A percentile compares a stretch with the other conserved stretches of the same genome.
Evolutionary conservation across 2,888 invertebrate species (phyloP).

Genomic region (Mesorhabditis sp.): DNA sequence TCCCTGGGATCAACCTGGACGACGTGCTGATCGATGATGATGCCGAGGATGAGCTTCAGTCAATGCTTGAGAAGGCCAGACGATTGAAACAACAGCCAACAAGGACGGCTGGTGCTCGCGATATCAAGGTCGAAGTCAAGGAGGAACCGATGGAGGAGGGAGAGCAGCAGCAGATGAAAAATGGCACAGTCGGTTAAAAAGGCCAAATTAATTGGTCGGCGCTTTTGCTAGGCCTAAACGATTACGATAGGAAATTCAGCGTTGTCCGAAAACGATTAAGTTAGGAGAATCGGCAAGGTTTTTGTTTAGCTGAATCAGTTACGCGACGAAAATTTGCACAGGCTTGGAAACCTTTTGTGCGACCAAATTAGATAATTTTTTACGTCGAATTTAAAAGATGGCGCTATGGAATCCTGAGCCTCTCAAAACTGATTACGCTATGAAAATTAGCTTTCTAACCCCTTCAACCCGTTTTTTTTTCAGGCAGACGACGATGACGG

Average conservation of each 20-base stretch:
- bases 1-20: constrained; percentile 34
- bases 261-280: too few relatives aligned
- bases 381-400: too few relatives aligned
- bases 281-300: too few relatives aligned
- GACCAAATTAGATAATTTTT: too few relatives aligned
- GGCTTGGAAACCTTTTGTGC: too few relatives aligned
- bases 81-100: constrained; percentile 28
- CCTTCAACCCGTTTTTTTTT: too few relatives aligned
- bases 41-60: constrained; percentile 49
- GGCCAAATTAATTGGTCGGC: background rate
- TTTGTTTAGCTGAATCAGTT: too few relatives aligned
- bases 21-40: constrained; percentile 55
- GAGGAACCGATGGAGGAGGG: constrained; percentile 23
- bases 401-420: too few relatives aligned
- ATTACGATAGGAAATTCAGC: too few relatives aligned
- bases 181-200: background rate
- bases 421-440: too few relatives aligned
- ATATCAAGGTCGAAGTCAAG: constrained; percentile 35
- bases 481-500: constrained; percentile 13
- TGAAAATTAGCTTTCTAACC: too few relatives aligned
- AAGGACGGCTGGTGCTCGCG: constrained; percentile 15
- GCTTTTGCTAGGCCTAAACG: background rate
- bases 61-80: constrained; percentile 44
- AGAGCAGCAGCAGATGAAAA: constrained; percentile 9
- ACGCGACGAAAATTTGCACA: too few relatives aligned